Evolutionary conservation across 2,113 vertebrate species (phyloP), one percentile per base, ranked within the genome.

Genomic region (Percopsis transmontana): DNA sequence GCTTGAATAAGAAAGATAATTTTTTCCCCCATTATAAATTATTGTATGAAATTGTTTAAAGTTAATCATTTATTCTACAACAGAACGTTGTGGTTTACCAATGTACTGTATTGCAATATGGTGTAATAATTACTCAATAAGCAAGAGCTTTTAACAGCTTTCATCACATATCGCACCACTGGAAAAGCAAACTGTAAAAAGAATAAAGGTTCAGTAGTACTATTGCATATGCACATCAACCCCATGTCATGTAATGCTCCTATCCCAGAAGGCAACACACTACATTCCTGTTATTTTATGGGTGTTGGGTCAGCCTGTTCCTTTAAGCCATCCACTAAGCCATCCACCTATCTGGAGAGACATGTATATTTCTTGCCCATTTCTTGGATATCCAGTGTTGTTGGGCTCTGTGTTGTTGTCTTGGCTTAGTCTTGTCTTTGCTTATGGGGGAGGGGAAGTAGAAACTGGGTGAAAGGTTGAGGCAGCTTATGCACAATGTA

Each of bases 381-480:
- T 53, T n/a, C 23, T 19, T 42, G 12, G 10, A 6, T 40, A 21
- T 40, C 14, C 20, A 54, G 20, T 14, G 42, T 20, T 48, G 57
- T 42, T 42, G 14, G 27, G 19, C 1, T 0, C 60, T 13, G 0
- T 33, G 10, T 63, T 64, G 62, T 57, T 41, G 47, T 44, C 44
- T 7, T 51, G 48, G 23, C 6, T 23, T 42, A n/a, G 52, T 41
- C 8, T 45, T 20, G 14, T 54, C 59, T 19, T 6, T 19, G n/a
- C 7, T 5, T 41, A 44, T 6, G 6, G 42, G 44, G 72, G 33
- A 7, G 15, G 66, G 12, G 16, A 20, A 10, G 21, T 40, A 39
- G 42, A 27, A 90, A 83, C 24, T 90, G 57, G 86, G 87, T 82
- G 39, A 91, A 89, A 89, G 89, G 81, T 90, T 66, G 42, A 1